These are phyloP conservation scores for Sebastes ruberrimus DNA, from an alignment of 2,797 vertebrate genomes.

Conservation along the genomic window DNA sequence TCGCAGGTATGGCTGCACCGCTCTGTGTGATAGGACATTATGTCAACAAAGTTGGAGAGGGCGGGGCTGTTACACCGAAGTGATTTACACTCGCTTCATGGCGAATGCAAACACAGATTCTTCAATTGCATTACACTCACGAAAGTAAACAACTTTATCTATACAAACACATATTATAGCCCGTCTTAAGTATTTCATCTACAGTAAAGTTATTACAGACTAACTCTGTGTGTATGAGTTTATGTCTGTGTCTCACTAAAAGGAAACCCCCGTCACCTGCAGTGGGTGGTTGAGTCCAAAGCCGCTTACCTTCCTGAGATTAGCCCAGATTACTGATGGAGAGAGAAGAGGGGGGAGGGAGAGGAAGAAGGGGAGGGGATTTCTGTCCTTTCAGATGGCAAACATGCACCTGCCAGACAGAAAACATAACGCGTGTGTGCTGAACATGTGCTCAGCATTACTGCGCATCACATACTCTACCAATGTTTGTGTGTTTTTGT, in stretches of 20 bases:
- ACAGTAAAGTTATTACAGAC: not conserved
- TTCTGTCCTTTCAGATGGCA: conserved; percentile 63
- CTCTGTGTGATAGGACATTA: conserved; percentile 52
- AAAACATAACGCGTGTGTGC: conserved; percentile 35
- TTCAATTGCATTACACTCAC: not conserved
- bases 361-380: conserved; percentile 68
- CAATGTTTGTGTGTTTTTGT: not conserved
- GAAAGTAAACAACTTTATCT: not conserved
- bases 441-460: conserved; percentile 36
- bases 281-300: conserved; percentile 75
- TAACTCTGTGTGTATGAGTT: conserved; percentile 5
- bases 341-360: conserved; percentile 53
- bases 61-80: not conserved
- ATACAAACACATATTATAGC: not conserved
- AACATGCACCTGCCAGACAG: conserved; percentile 45
- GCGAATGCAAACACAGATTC: not conserved
- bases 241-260: conserved; percentile 19
- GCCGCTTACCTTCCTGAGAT: conserved; percentile 82
- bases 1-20: conserved; percentile 72
- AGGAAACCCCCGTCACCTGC: conserved; percentile 44
- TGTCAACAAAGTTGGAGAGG: not conserved
- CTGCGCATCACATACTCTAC: not conserved
- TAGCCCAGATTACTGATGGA: conserved; percentile 79
- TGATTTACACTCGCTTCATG: conserved; percentile 19
- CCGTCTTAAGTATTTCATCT: not conserved